phyloP scores from a whole-genome alignment of 2,797 vertebrate species.

The Thaleichthys pacificus region DNA sequence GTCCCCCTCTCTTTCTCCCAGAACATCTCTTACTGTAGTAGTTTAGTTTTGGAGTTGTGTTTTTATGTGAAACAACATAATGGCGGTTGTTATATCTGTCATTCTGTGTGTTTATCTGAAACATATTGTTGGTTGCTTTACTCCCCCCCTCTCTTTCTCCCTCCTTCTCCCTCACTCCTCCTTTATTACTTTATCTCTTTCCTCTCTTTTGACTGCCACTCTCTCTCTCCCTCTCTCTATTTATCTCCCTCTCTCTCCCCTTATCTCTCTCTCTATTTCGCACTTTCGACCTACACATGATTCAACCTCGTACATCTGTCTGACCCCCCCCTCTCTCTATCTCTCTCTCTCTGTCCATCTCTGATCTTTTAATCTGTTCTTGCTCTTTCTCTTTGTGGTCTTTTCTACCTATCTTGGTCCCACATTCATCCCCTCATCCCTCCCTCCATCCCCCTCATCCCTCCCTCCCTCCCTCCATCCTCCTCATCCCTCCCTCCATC shows the following conservation, averaged over 20 bases:
- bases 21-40: not conserved
- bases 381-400: too few relatives aligned
- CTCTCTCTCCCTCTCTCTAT: not conserved
- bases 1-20: not conserved
- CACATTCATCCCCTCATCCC: too few relatives aligned
- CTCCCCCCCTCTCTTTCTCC: not conserved
- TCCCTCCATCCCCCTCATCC: too few relatives aligned
- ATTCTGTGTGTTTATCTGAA: not conserved
- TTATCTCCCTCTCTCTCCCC: not conserved
- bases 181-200: not conserved
- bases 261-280: conserved; percentile 10
- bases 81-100: not conserved
- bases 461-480: too few relatives aligned
- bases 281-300: not conserved
- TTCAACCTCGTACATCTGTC: too few relatives aligned
- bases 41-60: too few relatives aligned
- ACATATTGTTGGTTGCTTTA: not conserved
- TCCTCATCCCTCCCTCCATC: too few relatives aligned
- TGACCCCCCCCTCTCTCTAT: not conserved
- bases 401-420: too few relatives aligned
- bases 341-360: not conserved
- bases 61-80: conserved; percentile 10
- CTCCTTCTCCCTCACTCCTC: not conserved
- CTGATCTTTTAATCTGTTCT: not conserved
- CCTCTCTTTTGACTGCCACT: not conserved